phyloP scores from a whole-genome alignment of 2,888 invertebrate genomes.

The Ophion slaviceki region DNA sequence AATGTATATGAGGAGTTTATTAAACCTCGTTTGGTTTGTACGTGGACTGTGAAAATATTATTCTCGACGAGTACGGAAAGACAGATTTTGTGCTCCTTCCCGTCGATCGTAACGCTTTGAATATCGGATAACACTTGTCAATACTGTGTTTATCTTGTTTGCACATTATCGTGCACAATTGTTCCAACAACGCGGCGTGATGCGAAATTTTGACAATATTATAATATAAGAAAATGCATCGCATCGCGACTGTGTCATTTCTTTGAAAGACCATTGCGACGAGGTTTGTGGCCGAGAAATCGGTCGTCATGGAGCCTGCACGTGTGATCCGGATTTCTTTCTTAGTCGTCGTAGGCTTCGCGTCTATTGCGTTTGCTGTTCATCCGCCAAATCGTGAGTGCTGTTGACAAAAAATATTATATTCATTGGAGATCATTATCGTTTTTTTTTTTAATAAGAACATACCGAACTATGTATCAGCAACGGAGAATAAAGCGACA shows the following conservation, averaged over 20 bases:
- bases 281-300: background rate
- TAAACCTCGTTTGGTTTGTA: background rate
- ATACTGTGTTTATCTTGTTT: slow-evolving; percentile 3
- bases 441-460: no score
- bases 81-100: slow-evolving; percentile 3
- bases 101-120: background rate
- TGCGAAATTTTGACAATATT: slow-evolving; percentile 26
- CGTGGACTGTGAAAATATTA: slow-evolving; percentile 7
- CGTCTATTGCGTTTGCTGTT: background rate
- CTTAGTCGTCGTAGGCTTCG: background rate
- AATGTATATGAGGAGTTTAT: slow-evolving; percentile 13
- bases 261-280: background rate
- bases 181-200: slow-evolving; percentile 9
- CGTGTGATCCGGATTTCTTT: background rate
- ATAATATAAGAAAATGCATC: slow-evolving; percentile 16
- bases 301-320: background rate
- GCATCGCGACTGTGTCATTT: background rate
- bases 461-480: no score
- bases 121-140: background rate
- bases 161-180: background rate
- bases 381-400: background rate
- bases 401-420: background rate
- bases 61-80: background rate
- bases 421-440: no score
- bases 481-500: no score